Conservation (phyloP, 53 echinoderm and acorn worm species). For the Glandiceps talaboti region DNA sequence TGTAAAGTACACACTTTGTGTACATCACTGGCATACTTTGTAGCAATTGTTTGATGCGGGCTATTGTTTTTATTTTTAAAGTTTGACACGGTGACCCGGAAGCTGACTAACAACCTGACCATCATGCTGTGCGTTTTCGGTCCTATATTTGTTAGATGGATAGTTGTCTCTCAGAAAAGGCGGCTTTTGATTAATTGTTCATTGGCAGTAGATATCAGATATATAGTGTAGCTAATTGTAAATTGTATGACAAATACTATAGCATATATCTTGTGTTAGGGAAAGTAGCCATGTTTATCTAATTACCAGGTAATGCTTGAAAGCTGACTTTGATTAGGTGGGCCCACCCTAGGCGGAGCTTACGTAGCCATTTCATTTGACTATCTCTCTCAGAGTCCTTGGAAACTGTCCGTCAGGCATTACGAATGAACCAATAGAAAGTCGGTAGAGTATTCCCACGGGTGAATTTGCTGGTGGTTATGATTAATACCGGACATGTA, state of each 20-base stretch:
- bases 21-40: too few species aligned
- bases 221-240: neutral
- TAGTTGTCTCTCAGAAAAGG: too few species aligned
- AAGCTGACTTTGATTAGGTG: neutral
- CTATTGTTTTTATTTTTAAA: too few species aligned
- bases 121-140: too few species aligned
- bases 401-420: neutral
- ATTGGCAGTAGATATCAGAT: neutral
- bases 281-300: neutral
- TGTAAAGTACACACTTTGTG: too few species aligned
- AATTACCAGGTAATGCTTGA: neutral
- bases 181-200: neutral
- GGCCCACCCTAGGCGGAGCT: neutral
- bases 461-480: neutral
- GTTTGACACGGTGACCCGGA: too few species aligned
- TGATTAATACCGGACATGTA: neutral
- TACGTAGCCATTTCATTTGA: neutral
- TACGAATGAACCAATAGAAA: neutral
- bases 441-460: neutral
- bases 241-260: neutral
- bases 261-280: neutral
- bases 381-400: neutral
- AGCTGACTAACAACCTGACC: too few species aligned
- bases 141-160: too few species aligned
- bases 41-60: too few species aligned